Evolutionary conservation across 2,113 vertebrate species (phyloP).

Genomic region (Ictidomys tridecemlineatus): DNA sequence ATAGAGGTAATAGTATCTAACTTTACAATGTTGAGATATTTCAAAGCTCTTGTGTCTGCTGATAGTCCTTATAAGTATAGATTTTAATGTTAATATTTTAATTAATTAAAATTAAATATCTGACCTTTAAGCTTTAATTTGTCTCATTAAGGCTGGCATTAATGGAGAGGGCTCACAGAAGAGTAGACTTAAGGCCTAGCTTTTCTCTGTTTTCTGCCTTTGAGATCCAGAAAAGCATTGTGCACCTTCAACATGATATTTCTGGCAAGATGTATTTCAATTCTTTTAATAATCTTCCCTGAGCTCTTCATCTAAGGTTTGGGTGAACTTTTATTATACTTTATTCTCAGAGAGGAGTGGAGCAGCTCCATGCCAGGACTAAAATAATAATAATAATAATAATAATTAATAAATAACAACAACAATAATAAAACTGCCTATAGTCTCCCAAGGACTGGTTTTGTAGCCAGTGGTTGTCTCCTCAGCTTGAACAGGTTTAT

Average conservation of each 20-base stretch:
- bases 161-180: background rate
- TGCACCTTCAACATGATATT: background rate
- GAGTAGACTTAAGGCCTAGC: background rate
- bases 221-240: background rate
- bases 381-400: background rate
- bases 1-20: background rate
- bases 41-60: background rate
- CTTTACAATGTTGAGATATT: background rate
- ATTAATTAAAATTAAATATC: conserved; percentile 20
- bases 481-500: background rate
- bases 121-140: background rate
- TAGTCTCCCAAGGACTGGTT: background rate
- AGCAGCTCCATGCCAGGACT: background rate
- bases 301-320: background rate
- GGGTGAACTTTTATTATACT: background rate
- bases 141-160: background rate
- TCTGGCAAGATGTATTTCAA: background rate
- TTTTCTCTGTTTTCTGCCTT: background rate
- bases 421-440: background rate
- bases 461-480: background rate
- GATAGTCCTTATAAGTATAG: background rate
- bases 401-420: too few relatives aligned
- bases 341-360: conserved; percentile 7
- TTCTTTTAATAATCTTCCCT: background rate
- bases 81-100: conserved; percentile 42